A percentile compares a stretch with the other conserved stretches of the same genome.
These are phyloP conservation scores for Athalia cordata DNA, from an alignment of 2,888 invertebrate genomes.

Conservation along the genomic window DNA sequence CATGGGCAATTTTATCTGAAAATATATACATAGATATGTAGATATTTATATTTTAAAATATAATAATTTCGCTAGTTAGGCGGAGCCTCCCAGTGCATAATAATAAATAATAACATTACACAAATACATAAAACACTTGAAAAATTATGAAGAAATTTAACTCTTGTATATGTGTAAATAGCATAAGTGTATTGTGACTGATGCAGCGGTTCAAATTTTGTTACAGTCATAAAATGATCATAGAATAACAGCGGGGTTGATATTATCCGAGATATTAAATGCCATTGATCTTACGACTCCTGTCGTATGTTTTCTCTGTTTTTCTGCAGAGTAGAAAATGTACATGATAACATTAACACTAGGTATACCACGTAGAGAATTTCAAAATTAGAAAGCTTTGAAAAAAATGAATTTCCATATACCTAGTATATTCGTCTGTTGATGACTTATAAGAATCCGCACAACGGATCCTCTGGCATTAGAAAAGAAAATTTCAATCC, in stretches of 20 bases:
- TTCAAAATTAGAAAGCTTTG: no score
- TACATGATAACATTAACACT: background rate
- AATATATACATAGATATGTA: conserved; percentile 46
- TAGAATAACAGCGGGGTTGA: background rate
- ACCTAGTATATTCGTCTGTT: no score
- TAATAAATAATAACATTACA: conserved; percentile 49
- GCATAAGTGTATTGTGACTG: conserved; percentile 36
- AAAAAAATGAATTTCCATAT: no score
- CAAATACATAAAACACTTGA: conserved; percentile 44
- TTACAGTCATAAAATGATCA: conserved; percentile 22
- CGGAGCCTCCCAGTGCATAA: conserved; percentile 56
- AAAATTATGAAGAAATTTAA: conserved; percentile 14
- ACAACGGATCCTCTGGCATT: conserved; percentile 12
- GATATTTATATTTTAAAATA: conserved; percentile 47
- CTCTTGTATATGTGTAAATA: conserved; percentile 62
- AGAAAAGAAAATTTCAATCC: conserved; percentile 6
- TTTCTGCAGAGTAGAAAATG: background rate
- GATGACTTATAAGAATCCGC: conserved; percentile 1
- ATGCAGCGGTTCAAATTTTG: conserved; percentile 29
- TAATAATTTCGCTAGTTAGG: conserved; percentile 50
- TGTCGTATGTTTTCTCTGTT: background rate
- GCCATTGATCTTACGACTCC: background rate
- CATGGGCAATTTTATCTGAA: conserved; percentile 53
- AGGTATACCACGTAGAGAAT: background rate
- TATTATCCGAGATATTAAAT: background rate